phyloP scores from a whole-genome alignment of 2,797 vertebrate species.

The Paramormyrops hopkinsi region DNA sequence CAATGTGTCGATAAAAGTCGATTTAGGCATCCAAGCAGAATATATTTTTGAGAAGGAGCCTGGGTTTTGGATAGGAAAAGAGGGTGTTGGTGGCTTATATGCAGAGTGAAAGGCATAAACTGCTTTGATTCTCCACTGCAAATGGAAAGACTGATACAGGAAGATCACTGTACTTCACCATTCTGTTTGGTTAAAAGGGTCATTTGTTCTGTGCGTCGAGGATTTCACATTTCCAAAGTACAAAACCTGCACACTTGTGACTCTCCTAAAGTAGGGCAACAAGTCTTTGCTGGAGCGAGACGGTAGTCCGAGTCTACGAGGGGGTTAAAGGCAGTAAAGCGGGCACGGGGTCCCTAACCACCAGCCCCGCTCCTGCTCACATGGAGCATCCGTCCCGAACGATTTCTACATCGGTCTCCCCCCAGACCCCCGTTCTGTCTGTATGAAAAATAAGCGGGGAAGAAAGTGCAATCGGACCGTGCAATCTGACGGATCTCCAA shows the following conservation, averaged over 20 bases:
- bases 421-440: not conserved
- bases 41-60: too few species aligned
- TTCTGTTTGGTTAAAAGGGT: not conserved
- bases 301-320: not conserved
- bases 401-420: not conserved
- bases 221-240: not conserved
- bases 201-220: not conserved
- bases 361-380: not conserved
- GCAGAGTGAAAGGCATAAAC: not conserved
- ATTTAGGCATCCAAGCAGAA: not conserved
- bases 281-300: not conserved
- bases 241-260: not conserved
- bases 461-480: conserved; percentile 41
- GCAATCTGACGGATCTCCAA: conserved; percentile 15
- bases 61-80: not conserved
- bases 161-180: not conserved
- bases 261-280: conserved; percentile 6
- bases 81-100: not conserved
- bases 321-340: not conserved
- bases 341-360: not conserved
- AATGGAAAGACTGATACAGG: not conserved
- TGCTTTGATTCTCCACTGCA: not conserved
- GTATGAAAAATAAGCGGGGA: not conserved
- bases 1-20: not conserved
- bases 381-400: not conserved